Evolutionary conservation across 2,888 invertebrate species (phyloP).

Genomic region (Athalia cordata): DNA sequence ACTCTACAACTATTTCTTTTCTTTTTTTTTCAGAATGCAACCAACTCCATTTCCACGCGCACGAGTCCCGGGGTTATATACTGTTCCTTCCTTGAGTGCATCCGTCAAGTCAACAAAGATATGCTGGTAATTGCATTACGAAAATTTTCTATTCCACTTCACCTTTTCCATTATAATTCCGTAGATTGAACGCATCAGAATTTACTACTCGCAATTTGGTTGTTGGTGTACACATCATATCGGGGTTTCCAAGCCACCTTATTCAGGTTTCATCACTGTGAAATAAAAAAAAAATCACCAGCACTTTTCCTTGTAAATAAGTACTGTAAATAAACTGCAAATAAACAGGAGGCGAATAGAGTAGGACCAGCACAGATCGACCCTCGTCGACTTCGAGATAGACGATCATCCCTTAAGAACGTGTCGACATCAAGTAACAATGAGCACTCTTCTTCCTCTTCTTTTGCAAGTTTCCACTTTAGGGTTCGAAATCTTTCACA

Average conservation of each 20-base stretch:
- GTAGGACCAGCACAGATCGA: slow-evolving; percentile 32
- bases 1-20: not conserved
- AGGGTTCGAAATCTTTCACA: slow-evolving; percentile 12
- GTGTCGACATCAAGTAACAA: slow-evolving; percentile 30
- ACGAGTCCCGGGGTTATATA: slow-evolving; percentile 60
- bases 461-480: slow-evolving; percentile 42
- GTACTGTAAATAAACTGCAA: slow-evolving; percentile 29
- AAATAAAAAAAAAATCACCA: no score
- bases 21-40: slow-evolving; percentile 59
- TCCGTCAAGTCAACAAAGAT: slow-evolving; percentile 68
- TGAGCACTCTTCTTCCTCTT: not conserved
- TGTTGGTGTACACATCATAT: not conserved
- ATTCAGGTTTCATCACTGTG: not conserved
- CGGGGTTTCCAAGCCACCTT: not conserved
- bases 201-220: not conserved
- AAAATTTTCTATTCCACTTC: not conserved
- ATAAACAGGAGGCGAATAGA: slow-evolving; percentile 42
- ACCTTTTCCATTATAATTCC: not conserved
- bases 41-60: slow-evolving; percentile 53
- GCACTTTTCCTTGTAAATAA: slow-evolving; percentile 19
- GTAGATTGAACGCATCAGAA: not conserved
- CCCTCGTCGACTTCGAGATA: slow-evolving; percentile 18
- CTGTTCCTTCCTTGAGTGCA: slow-evolving; percentile 67
- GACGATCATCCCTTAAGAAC: no score
- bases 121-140: slow-evolving; percentile 59